A percentile compares a stretch with the other conserved stretches of the same genome.
phyloP scores from a whole-genome alignment of 2,888 invertebrate species.

The Morinoia aosen region DNA sequence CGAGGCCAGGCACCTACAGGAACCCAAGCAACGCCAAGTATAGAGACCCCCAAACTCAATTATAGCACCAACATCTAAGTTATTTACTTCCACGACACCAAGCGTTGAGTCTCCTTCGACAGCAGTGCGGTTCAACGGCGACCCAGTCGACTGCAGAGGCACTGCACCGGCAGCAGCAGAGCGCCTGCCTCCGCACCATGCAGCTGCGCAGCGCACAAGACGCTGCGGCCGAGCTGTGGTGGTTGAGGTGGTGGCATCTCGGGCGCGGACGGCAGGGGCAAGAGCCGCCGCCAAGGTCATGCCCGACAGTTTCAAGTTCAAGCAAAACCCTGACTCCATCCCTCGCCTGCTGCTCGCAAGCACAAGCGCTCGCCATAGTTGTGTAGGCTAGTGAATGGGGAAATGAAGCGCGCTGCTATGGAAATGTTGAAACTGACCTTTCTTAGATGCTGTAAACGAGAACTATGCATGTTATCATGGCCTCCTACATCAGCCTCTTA shows the following conservation, averaged over 20 bases:
- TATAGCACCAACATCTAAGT: not conserved
- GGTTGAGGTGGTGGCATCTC: not conserved
- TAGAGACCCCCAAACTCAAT: not conserved
- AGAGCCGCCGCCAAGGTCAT: conserved; percentile 45
- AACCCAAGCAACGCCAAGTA: no score
- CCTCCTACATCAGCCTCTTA: not conserved
- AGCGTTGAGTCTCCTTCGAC: not conserved
- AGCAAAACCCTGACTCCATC: not conserved
- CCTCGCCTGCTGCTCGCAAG: not conserved
- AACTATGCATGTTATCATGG: not conserved
- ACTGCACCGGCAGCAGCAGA: not conserved
- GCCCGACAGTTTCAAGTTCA: conserved; percentile 13
- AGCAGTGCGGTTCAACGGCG: not conserved
- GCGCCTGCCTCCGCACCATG: not conserved
- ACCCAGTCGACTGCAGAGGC: not conserved
- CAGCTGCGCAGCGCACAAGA: not conserved
- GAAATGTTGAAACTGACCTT: not conserved
- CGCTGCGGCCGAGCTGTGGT: not conserved
- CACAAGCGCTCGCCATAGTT: not conserved
- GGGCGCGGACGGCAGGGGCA: not conserved
- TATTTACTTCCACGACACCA: not conserved
- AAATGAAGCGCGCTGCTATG: not conserved
- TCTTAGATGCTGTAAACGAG: not conserved
- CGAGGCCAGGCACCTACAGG: no score
- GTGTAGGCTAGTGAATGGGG: not conserved